Conservation (phyloP, 1,140 invertebrate species). For the Aphis craccivora region DNA sequence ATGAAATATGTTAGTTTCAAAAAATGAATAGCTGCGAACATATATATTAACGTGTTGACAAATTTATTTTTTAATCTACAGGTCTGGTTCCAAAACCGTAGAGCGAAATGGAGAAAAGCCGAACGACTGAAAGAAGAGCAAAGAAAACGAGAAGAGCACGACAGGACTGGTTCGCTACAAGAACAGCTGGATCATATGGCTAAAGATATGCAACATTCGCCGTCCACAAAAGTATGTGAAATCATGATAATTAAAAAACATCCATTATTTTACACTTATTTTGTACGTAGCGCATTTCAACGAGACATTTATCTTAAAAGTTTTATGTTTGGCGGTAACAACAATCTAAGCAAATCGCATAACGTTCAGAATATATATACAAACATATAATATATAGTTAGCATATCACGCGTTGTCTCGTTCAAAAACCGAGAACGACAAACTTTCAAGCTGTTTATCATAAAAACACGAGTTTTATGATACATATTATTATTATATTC, state of each 20-base stretch:
- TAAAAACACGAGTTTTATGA: neutral
- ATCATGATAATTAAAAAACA: neutral
- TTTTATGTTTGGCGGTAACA: neutral
- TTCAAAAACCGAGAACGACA: neutral
- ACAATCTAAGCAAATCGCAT: neutral
- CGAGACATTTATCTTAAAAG: neutral
- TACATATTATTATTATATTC: neutral
- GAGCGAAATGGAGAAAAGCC: conserved; percentile 93
- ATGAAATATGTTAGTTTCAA: too few relatives aligned
- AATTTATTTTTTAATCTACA: conserved; percentile 63
- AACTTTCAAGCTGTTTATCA: conserved; percentile 12
- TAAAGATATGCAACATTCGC: conserved; percentile 51
- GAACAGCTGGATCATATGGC: conserved; percentile 54
- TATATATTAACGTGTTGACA: neutral
- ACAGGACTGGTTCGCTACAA: conserved; percentile 61
- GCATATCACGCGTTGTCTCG: neutral
- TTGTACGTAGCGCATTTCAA: neutral
- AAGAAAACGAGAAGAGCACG: conserved; percentile 78
- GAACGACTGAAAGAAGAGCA: conserved; percentile 90
- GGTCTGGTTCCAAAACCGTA: conserved; percentile 95
- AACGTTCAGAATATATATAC: neutral
- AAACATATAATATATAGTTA: neutral
- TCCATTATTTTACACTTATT: neutral
- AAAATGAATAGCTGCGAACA: neutral
- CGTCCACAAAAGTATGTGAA: conserved; percentile 34